A percentile compares a stretch with the other conserved stretches of the same genome.
These are phyloP conservation scores for Apus apus DNA, from an alignment of 2,113 vertebrate species.

Conservation along the genomic window DNA sequence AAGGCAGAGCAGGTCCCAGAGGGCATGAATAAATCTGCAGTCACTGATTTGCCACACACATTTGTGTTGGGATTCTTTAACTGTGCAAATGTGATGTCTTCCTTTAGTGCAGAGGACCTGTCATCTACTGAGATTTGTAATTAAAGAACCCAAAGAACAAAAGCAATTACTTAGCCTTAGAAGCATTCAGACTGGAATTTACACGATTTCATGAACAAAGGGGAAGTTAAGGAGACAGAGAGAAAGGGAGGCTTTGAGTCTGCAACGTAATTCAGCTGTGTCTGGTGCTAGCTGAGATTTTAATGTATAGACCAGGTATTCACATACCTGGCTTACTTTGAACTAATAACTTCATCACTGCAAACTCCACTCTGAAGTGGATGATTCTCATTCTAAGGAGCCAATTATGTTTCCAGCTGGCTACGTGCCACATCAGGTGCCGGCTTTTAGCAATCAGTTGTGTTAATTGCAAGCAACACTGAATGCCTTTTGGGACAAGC, in stretches of 20 bases:
- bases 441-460: constrained; percentile 61
- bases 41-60: constrained; percentile 56
- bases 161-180: constrained; percentile 57
- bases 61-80: constrained; percentile 60
- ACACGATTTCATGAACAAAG: constrained; percentile 25
- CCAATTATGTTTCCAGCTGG: constrained; percentile 59
- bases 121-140: constrained; percentile 60
- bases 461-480: constrained; percentile 62
- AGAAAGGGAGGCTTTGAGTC: constrained; percentile 29
- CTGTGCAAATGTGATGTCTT: constrained; percentile 55
- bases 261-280: constrained; percentile 1
- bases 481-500: constrained; percentile 54
- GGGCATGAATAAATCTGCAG: constrained; percentile 61
- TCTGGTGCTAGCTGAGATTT: neutral
- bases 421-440: constrained; percentile 37
- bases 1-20: constrained; percentile 53
- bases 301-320: constrained; percentile 55
- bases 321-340: constrained; percentile 51
- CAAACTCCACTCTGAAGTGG: constrained; percentile 15
- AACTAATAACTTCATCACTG: constrained; percentile 2
- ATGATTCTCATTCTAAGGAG: constrained; percentile 33
- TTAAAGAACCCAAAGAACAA: constrained; percentile 60
- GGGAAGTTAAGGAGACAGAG: constrained; percentile 41
- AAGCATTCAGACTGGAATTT: constrained; percentile 40
- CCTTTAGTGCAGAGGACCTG: constrained; percentile 46